A percentile compares a stretch with the other conserved stretches of the same genome.
phyloP scores from a whole-genome alignment of 37 sponge, comb jelly and placozoan genomes.

The Haliclona indistincta region DNA sequence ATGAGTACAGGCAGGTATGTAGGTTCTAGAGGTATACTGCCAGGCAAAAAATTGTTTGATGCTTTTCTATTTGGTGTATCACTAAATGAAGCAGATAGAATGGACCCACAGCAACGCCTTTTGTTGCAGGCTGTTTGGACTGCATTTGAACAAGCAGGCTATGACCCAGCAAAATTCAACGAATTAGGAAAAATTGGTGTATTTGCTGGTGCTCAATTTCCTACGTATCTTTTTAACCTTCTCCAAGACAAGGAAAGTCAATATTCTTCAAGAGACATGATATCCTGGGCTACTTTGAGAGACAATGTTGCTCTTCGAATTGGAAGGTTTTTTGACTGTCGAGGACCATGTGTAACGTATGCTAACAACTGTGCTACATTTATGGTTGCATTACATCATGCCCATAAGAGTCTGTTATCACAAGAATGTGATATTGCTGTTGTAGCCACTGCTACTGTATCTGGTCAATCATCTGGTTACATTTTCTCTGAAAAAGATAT shows the following conservation, averaged over 20 bases:
- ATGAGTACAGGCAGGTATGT: not conserved
- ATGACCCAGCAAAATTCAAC: not conserved
- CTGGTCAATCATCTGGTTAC: not conserved
- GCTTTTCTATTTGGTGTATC: not conserved
- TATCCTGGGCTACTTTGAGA: not conserved
- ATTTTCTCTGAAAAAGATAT: not conserved
- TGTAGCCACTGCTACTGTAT: not conserved
- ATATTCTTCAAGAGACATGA: not conserved
- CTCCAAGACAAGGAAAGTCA: not conserved
- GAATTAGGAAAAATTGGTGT: not conserved
- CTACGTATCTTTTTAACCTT: not conserved
- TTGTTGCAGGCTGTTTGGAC: constrained; percentile 6
- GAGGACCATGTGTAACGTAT: constrained; percentile 1
- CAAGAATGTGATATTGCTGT: constrained; percentile 18
- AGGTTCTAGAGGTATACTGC: constrained; percentile 1
- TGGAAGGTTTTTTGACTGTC: not conserved
- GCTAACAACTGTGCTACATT: constrained; percentile 12
- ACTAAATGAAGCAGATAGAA: not conserved
- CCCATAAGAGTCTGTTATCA: not conserved
- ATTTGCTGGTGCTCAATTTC: constrained; percentile 14
- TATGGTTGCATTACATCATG: constrained; percentile 5
- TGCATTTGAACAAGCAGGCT: constrained; percentile 5
- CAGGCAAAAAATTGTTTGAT: not conserved
- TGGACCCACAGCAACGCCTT: constrained; percentile 13
- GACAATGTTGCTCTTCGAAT: not conserved